These are phyloP conservation scores for Charaxes varanes DNA, from an alignment of 1,140 invertebrate genomes.

Conservation along the genomic window DNA sequence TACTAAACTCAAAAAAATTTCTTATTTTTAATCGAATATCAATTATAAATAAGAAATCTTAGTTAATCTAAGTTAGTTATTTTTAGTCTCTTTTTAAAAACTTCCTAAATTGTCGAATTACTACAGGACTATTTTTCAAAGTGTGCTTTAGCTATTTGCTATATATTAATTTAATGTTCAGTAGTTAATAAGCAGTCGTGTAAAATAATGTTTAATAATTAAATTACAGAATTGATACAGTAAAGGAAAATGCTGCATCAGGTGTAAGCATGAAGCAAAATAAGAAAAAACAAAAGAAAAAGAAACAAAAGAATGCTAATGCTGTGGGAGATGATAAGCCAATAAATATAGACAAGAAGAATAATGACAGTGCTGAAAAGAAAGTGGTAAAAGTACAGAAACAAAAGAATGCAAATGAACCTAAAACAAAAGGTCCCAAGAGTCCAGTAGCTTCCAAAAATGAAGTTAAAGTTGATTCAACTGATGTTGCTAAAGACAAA, in stretches of 20 bases:
- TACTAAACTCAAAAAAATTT: too few species aligned
- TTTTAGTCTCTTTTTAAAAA: too few species aligned
- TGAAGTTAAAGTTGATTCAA: too few species aligned
- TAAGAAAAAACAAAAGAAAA: conserved; percentile 20
- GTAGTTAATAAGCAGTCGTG: background rate
- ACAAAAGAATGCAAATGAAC: background rate
- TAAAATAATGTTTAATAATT: background rate
- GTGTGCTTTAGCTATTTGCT: background rate
- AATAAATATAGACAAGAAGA: too few species aligned
- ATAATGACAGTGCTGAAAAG: too few species aligned
- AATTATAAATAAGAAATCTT: too few species aligned
- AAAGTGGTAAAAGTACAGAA: background rate
- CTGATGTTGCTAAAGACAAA: background rate
- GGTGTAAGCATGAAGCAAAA: background rate
- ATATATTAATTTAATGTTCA: background rate
- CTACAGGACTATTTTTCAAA: too few species aligned
- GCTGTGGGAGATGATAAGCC: too few species aligned
- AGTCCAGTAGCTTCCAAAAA: too few species aligned
- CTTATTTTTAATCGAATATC: too few species aligned
- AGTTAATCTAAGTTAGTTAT: too few species aligned
- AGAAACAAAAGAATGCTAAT: conserved; percentile 14
- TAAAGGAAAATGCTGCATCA: background rate
- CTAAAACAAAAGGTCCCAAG: background rate
- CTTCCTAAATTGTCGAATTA: too few species aligned
- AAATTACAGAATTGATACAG: background rate